These are phyloP conservation scores for Camelus bactrianus DNA, from an alignment of 2,113 vertebrate genomes.

Conservation along the genomic window DNA sequence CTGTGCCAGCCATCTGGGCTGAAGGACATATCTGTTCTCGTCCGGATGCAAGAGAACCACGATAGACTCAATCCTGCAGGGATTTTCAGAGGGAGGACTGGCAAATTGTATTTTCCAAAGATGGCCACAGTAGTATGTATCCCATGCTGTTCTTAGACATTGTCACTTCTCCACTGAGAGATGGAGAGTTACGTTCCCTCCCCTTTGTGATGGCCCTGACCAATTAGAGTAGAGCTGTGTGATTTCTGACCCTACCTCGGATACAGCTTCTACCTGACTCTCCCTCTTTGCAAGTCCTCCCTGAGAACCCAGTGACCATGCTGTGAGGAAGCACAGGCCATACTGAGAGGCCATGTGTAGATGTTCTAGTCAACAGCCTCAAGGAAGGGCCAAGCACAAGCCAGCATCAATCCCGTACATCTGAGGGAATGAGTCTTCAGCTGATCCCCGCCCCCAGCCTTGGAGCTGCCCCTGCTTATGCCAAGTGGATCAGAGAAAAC, in stretches of 20 bases:
- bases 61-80: not conserved
- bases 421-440: not conserved
- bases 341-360: fast-evolving
- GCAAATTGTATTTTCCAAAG: not conserved
- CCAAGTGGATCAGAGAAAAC: not conserved
- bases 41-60: not conserved
- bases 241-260: not conserved
- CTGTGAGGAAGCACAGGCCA: not conserved
- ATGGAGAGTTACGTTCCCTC: not conserved
- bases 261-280: not conserved
- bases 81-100: not conserved
- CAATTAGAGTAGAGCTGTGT: not conserved
- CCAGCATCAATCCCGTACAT: not conserved
- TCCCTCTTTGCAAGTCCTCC: not conserved
- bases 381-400: not conserved
- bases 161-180: not conserved
- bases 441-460: not conserved
- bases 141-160: no score
- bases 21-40: not conserved
- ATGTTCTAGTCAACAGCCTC: not conserved
- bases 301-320: not conserved
- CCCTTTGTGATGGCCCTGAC: not conserved
- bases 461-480: not conserved
- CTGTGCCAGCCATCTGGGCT: not conserved
- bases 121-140: not conserved